Evolutionary conservation across 2,797 vertebrate species (phyloP), one percentile per base, ranked within the genome.

Genomic region (Erpetoichthys calabaricus): DNA sequence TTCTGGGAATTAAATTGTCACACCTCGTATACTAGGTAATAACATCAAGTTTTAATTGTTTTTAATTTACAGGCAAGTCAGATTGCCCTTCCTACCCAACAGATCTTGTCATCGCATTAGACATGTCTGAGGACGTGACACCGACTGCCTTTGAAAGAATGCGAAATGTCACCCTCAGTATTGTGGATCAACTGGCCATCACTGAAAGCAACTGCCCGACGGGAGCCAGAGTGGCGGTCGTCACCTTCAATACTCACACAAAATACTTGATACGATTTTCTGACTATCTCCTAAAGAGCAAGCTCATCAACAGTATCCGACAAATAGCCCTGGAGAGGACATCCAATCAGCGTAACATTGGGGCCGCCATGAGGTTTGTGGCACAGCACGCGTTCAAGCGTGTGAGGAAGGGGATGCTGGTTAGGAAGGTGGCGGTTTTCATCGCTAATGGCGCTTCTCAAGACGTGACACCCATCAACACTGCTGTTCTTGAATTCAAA

Each of bases 371-470:
- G 91, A 82, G 70, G 57, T 92, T 88, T 7, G 86, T 92, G 63
- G 89, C 79, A 2, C 86, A 84, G 54, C 83, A 91, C 8, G 64
- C 83, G 46, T 89, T 96, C 66, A 97, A 92, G 59, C 85, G 84
- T 0, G 64, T 84, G 44, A 77, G 85, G n/a, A 66, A 76, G 0
- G 90, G 88, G 2, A 2, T 69, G 42, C 67, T 87, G 54, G 67
- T 83, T 64, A 86, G 86, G 67, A 95, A 91, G 70, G 83, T 92
- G 57, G 90, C 85, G 0, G 55, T 94, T 0, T 91, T 94, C 74
- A 66, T 95, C 60, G 68, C 82, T 4, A 71, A 1, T 0, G 90
- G 86, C 51, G 63, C 63, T 0, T 66, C 80, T 0, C 65, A 71
- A 51, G 80, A 86, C 3, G 41, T 2, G 0, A 8, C 10, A 0